These are phyloP conservation scores for Zosterops hypoxanthus DNA, from an alignment of 2,113 vertebrate species.

Conservation along the genomic window DNA sequence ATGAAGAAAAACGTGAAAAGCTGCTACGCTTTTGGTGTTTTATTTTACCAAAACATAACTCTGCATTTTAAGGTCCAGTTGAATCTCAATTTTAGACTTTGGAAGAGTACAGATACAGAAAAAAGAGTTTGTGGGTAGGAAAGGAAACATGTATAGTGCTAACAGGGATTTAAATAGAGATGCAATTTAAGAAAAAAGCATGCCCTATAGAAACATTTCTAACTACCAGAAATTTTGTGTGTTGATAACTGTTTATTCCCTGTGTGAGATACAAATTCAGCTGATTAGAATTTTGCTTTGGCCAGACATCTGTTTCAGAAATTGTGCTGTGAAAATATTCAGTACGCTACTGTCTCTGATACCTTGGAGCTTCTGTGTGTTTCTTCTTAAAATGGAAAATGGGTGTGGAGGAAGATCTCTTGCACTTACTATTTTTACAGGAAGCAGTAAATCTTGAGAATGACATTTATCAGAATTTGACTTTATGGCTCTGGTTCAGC, in stretches of 20 bases:
- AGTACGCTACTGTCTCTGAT: not conserved
- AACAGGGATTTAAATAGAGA: conserved; percentile 16
- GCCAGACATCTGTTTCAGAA: conserved; percentile 8
- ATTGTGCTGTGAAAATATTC: conserved; percentile 12
- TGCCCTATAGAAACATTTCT: not conserved
- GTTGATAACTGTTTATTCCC: conserved; percentile 14
- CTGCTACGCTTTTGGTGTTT: not conserved
- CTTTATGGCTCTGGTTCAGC: not conserved
- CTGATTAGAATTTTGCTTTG: conserved; percentile 33
- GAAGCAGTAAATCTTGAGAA: conserved; percentile 29
- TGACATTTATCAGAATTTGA: conserved; percentile 11
- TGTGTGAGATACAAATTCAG: not conserved
- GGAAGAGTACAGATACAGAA: conserved; percentile 16
- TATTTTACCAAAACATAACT: conserved; percentile 42
- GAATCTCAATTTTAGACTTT: conserved; percentile 52
- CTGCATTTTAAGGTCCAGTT: conserved; percentile 11
- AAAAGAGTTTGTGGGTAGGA: conserved; percentile 23
- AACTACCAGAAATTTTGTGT: not conserved
- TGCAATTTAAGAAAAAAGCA: not conserved
- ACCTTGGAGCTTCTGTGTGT: not conserved
- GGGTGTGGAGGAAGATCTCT: not conserved
- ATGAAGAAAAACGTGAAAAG: conserved; percentile 31
- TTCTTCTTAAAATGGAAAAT: conserved; percentile 44
- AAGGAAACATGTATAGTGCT: conserved; percentile 6
- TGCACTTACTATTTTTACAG: conserved; percentile 13